Percentiles rank a stretch among this genome's conserved stretches.
phyloP scores from a whole-genome alignment of 2,888 invertebrate genomes.

The Coelopa pilipes region DNA sequence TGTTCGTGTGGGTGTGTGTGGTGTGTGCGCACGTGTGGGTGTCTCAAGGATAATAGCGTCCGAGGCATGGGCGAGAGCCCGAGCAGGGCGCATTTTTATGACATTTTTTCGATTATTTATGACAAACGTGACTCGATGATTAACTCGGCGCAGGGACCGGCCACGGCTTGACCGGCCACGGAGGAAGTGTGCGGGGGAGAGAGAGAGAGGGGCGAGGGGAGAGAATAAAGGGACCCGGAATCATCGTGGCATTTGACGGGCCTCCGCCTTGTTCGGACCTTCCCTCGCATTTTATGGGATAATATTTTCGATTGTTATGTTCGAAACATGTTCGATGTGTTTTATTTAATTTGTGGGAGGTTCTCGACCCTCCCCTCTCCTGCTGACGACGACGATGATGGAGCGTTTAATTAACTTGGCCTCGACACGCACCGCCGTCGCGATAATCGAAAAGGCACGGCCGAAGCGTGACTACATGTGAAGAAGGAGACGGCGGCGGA shows the following conservation, averaged over 20 bases:
- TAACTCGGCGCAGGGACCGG: slow-evolving; percentile 29
- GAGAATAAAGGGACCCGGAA: too few species aligned
- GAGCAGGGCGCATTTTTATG: slow-evolving; percentile 22
- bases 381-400: background rate
- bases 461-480: background rate
- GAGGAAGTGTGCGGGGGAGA: background rate
- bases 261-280: too few species aligned
- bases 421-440: slow-evolving; percentile 41
- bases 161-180: background rate
- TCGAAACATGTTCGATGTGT: slow-evolving; percentile 28
- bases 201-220: too few species aligned
- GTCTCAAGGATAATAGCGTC: too few species aligned
- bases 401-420: slow-evolving; percentile 45
- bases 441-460: background rate
- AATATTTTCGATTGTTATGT: slow-evolving; percentile 28
- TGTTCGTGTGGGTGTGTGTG: background rate
- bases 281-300: background rate
- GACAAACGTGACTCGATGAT: slow-evolving; percentile 43
- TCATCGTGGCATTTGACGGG: too few species aligned
- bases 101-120: slow-evolving; percentile 37
- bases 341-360: slow-evolving; percentile 23
- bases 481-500: background rate
- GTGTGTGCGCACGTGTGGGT: too few species aligned
- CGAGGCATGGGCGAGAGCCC: background rate
- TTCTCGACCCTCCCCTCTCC: background rate